Conservation (phyloP, 2,888 invertebrate species). For the Agrochola macilenta region DNA sequence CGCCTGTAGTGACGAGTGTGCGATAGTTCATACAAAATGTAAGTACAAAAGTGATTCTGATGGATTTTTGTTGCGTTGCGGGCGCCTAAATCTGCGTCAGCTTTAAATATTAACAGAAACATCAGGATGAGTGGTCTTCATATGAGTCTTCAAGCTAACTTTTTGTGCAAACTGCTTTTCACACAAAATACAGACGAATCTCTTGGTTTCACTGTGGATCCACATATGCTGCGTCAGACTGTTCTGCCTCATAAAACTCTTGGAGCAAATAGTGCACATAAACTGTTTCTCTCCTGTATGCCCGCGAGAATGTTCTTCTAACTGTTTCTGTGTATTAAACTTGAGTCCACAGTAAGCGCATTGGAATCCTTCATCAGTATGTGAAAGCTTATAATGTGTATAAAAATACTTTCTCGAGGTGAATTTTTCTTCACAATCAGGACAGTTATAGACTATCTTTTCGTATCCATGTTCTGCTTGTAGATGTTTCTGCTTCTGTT, state of each 20-base stretch:
- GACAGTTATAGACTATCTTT: constrained; percentile 76
- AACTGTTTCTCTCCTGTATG: constrained; percentile 88
- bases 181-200: constrained; percentile 80
- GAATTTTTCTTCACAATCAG: constrained; percentile 79
- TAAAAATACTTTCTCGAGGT: constrained; percentile 78
- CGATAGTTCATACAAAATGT: background rate
- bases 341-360: constrained; percentile 81
- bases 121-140: constrained; percentile 79
- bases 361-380: constrained; percentile 78
- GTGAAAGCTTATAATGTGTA: constrained; percentile 78
- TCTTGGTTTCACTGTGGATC: constrained; percentile 82
- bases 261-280: constrained; percentile 85
- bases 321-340: constrained; percentile 73
- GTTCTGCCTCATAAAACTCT: constrained; percentile 87
- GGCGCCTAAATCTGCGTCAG: background rate
- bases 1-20: background rate
- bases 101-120: constrained; percentile 59
- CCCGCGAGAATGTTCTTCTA: constrained; percentile 84
- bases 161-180: constrained; percentile 84
- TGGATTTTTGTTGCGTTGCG: background rate
- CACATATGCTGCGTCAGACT: constrained; percentile 85
- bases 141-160: constrained; percentile 81
- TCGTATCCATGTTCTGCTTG: constrained; percentile 75
- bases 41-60: background rate
- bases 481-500: constrained; percentile 80